phyloP scores from a whole-genome alignment of 2,888 invertebrate species.

The Plebejus argus region DNA sequence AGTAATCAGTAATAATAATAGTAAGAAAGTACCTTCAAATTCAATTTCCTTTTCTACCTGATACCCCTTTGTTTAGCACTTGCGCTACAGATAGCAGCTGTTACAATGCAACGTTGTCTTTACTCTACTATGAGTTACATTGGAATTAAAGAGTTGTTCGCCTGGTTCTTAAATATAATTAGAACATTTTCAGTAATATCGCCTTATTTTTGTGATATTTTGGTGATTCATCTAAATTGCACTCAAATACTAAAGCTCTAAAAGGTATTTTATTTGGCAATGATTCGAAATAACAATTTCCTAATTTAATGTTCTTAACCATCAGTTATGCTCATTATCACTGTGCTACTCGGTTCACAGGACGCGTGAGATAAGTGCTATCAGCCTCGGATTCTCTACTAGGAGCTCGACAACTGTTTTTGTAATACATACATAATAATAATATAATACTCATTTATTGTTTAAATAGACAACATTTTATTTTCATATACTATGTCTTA shows the following conservation, averaged over 20 bases:
- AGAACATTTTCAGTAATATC: neutral
- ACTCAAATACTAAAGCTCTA: neutral
- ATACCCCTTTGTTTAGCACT: neutral
- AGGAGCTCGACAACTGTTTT: neutral
- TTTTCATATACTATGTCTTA: too few relatives aligned
- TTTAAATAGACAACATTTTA: neutral
- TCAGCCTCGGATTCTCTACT: constrained; percentile 43
- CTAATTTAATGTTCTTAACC: neutral
- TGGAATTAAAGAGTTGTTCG: neutral
- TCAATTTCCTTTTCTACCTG: neutral
- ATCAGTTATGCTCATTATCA: constrained; percentile 50
- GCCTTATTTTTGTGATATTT: neutral
- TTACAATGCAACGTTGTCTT: neutral
- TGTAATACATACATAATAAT: too few relatives aligned
- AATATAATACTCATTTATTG: too few relatives aligned
- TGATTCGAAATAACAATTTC: neutral
- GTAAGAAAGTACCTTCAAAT: constrained; percentile 3
- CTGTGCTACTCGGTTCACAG: constrained; percentile 59
- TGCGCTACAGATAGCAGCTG: neutral
- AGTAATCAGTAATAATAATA: neutral
- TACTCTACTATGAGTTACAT: neutral
- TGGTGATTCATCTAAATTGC: neutral
- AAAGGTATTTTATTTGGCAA: neutral
- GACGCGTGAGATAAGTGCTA: constrained; percentile 57
- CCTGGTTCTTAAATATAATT: neutral